Conservation (phyloP, 2,888 invertebrate species). For the Morpho helenor region DNA sequence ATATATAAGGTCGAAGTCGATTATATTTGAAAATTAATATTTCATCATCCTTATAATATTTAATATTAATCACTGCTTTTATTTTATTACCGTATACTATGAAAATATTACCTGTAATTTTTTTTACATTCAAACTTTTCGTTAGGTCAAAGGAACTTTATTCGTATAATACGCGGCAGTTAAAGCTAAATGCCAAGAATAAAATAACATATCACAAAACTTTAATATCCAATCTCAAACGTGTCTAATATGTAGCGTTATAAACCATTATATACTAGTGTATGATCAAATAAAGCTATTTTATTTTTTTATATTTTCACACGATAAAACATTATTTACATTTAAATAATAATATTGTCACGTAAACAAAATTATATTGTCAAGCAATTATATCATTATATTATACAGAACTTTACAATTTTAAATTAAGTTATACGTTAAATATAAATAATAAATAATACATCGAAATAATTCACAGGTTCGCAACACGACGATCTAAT, state of each 20-base stretch:
- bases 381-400: conserved; percentile 8
- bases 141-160: too few relatives aligned
- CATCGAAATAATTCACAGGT: conserved; percentile 8
- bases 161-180: conserved; percentile 11
- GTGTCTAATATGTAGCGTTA: not conserved
- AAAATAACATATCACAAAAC: conserved; percentile 14
- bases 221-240: conserved; percentile 15
- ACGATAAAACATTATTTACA: conserved; percentile 9
- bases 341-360: conserved; percentile 9
- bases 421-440: conserved; percentile 1
- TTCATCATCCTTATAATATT: too few relatives aligned
- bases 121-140: too few relatives aligned
- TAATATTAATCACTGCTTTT: too few relatives aligned
- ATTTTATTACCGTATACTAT: too few relatives aligned
- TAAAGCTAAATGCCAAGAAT: conserved; percentile 22
- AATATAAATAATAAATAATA: conserved; percentile 1
- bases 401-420: conserved; percentile 8
- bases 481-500: not conserved
- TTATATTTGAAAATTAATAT: too few relatives aligned
- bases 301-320: conserved; percentile 14
- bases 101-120: too few relatives aligned
- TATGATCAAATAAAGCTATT: conserved; percentile 9
- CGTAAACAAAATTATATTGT: conserved; percentile 15
- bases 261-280: too few relatives aligned
- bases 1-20: too few relatives aligned